Conservation (phyloP, 2,888 invertebrate species). For the Tanaodytes sp. region DNA sequence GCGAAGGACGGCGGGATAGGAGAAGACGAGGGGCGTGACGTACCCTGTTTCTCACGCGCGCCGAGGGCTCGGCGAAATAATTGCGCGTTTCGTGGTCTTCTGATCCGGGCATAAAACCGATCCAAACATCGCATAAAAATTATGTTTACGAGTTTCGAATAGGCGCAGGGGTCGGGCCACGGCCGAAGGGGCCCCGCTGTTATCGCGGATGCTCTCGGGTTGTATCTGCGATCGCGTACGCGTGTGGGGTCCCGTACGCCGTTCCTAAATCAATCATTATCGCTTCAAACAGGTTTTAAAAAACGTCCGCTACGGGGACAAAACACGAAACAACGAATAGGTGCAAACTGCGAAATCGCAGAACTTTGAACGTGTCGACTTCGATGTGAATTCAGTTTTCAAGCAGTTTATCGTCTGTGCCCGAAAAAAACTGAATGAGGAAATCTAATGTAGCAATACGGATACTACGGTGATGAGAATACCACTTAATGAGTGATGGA, state of each 20-base stretch:
- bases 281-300: slow-evolving; percentile 24
- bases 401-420: no score
- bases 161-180: slow-evolving; percentile 48
- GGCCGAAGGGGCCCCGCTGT: slow-evolving; percentile 16
- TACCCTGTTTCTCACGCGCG: slow-evolving; percentile 52
- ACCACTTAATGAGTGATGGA: not conserved
- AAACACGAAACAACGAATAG: slow-evolving; percentile 1
- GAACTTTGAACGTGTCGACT: no score
- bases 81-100: slow-evolving; percentile 71
- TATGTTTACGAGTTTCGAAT: slow-evolving; percentile 72
- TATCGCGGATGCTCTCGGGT: slow-evolving; percentile 25
- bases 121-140: slow-evolving; percentile 71
- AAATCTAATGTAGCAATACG: no score
- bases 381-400: no score
- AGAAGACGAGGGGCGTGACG: slow-evolving; percentile 63
- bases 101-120: slow-evolving; percentile 68
- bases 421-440: no score
- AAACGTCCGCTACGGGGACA: slow-evolving; percentile 17
- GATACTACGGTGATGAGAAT: no score
- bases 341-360: not conserved
- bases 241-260: slow-evolving; percentile 18
- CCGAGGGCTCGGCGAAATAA: slow-evolving; percentile 61
- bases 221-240: slow-evolving; percentile 22
- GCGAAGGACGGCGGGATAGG: no score
- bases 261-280: slow-evolving; percentile 31